phyloP scores from a whole-genome alignment of 2,797 vertebrate genomes.

The Enteromius fasciolatus region DNA sequence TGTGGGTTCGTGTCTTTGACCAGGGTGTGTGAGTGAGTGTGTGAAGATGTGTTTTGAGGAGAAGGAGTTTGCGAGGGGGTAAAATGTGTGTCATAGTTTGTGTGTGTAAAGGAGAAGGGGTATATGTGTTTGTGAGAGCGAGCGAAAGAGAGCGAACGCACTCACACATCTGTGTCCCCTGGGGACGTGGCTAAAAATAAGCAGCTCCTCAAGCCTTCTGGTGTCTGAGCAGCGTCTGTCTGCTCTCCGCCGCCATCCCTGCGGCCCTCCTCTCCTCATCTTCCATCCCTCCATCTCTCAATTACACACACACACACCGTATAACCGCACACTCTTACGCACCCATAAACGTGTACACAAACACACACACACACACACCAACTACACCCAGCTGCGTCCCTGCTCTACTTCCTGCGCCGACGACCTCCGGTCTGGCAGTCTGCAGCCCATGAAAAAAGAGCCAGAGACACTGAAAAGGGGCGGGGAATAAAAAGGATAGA shows the following conservation, averaged over 20 bases:
- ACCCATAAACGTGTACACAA: conserved; percentile 46
- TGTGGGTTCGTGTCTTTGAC: conserved; percentile 48
- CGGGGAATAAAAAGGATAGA: conserved; percentile 49
- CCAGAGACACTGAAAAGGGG: conserved; percentile 49
- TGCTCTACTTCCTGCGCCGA: conserved; percentile 75
- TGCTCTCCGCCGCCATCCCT: conserved; percentile 79
- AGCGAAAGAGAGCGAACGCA: conserved; percentile 59
- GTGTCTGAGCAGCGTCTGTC: conserved; percentile 87
- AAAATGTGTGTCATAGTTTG: conserved; percentile 50
- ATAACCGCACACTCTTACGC: conserved; percentile 45
- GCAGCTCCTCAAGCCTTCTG: conserved; percentile 85
- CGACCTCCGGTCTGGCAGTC: conserved; percentile 78
- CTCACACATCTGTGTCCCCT: conserved; percentile 84
- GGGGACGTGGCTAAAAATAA: conserved; percentile 86
- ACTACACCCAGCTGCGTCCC: conserved; percentile 82
- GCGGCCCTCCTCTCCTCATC: conserved; percentile 71
- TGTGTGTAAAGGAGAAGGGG: conserved; percentile 37
- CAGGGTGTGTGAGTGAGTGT: conserved; percentile 14
- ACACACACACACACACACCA: conserved; percentile 67
- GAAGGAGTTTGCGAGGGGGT: conserved; percentile 46
- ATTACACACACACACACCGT: conserved; percentile 63
- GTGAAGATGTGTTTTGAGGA: conserved; percentile 32
- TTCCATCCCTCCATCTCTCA: conserved; percentile 79
- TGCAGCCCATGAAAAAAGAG: conserved; percentile 66
- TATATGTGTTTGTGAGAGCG: conserved; percentile 60